phyloP scores from a whole-genome alignment of 2,888 invertebrate genomes.

The Leistus spinibarbis region DNA sequence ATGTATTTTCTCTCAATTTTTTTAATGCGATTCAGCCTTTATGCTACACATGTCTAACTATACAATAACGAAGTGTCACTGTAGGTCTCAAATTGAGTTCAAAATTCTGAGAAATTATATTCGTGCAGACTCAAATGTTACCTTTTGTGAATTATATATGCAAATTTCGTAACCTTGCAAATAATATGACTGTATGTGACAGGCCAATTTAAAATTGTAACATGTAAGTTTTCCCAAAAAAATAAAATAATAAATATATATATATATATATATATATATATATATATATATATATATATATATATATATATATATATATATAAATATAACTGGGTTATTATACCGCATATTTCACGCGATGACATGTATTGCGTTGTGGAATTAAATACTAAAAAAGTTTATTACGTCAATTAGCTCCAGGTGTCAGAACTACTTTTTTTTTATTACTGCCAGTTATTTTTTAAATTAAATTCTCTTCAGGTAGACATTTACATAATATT shows the following conservation, averaged over 20 bases:
- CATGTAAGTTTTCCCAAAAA: neutral
- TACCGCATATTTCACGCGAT: neutral
- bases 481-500: too few species aligned
- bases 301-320: neutral
- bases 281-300: constrained; percentile 5
- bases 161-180: neutral
- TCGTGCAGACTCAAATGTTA: neutral
- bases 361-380: neutral
- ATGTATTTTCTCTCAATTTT: too few species aligned
- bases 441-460: neutral
- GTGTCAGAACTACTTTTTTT: neutral
- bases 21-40: too few species aligned
- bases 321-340: neutral
- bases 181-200: neutral
- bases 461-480: neutral
- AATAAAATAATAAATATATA: neutral
- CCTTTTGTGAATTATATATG: neutral
- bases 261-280: constrained; percentile 13
- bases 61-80: too few species aligned
- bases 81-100: neutral
- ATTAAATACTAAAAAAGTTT: neutral
- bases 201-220: neutral
- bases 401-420: neutral
- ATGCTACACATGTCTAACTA: too few species aligned
- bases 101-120: neutral